These are phyloP conservation scores for Progne subis DNA, from an alignment of 2,113 vertebrate species.

Conservation along the genomic window DNA sequence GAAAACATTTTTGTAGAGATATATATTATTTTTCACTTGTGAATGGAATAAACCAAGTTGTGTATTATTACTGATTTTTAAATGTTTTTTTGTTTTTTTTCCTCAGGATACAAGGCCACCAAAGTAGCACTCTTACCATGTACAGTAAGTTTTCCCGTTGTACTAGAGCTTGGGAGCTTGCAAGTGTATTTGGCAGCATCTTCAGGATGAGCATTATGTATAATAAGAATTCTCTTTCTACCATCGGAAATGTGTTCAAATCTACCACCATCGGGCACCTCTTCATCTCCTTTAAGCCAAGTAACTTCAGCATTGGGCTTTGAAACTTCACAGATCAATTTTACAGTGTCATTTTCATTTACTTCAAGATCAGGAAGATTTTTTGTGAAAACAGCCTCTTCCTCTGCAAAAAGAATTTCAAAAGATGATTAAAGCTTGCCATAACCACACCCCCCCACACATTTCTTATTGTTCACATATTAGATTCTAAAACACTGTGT, in stretches of 20 bases:
- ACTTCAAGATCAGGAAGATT: slow-evolving; percentile 92
- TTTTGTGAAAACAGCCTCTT: slow-evolving; percentile 94
- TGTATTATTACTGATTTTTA: not conserved
- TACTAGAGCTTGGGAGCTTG: slow-evolving; percentile 82
- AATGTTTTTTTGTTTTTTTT: not conserved
- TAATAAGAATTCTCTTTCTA: slow-evolving; percentile 88
- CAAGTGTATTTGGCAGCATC: slow-evolving; percentile 89
- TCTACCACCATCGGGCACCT: slow-evolving; percentile 90
- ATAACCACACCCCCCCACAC: not conserved
- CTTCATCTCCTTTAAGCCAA: slow-evolving; percentile 92
- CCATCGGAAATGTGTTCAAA: slow-evolving; percentile 90
- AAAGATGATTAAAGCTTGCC: not conserved
- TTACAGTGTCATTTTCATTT: slow-evolving; percentile 92
- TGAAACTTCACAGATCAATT: slow-evolving; percentile 94
- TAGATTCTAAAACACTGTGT: not conserved
- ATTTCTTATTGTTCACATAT: not conserved
- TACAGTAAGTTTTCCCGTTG: slow-evolving; percentile 86
- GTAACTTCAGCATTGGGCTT: slow-evolving; percentile 88
- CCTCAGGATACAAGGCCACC: not conserved
- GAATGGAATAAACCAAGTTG: not conserved
- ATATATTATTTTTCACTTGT: not conserved
- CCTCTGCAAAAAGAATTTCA: slow-evolving; percentile 80
- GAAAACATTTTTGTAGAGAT: not conserved
- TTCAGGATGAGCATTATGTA: slow-evolving; percentile 86
- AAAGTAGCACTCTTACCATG: slow-evolving; percentile 77